Base-by-base conservation (phyloP, 1,140 invertebrate genomes). In the Aphelenchoides fujianensis region DNA sequence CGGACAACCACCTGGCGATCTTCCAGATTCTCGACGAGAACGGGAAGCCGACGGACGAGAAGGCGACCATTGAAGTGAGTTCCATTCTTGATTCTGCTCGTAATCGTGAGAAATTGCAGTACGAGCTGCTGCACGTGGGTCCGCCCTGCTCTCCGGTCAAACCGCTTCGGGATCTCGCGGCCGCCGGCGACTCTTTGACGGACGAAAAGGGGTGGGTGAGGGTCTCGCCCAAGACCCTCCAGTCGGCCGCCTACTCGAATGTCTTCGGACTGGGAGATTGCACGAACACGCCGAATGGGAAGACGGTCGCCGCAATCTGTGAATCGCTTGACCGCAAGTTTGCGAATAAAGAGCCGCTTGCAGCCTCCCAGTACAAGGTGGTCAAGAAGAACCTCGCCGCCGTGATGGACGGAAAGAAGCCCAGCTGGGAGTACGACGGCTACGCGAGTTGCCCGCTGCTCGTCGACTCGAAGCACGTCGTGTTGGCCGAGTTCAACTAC, bases 361-460 rank as follows among this genome's bases (percentile, higher is more conserved):
- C 64, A n/a, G 3, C 64, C 76, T 89, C 90, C 28, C 93, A 97
- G 85, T 88, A 88, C 66, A 90, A 90, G 73, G 89, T 96, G 5
- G 81, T 97, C 0, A 88, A 88, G 71, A 84, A 88, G 31, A 95
- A 96, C 85, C 86, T 97, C 27, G 81, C 86, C 5, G 85, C 86
- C 27, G 86, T 88, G 3, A 76, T 77, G 34, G 34, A 69, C 41
- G 41, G 61, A 19, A 61, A 68, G 16, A 32, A 35, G 28, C 23
- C 37, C 1, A 32, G 28, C 23, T 37, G 52, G 19, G 53, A 84
- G 23, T 98, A 98, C 84, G 89, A 95, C 86, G 95, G 95, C 2
- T 98, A 98, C 83, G 92, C 95, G 0, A 95, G 94, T 0, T 98
- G 96, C 87, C 96, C 96, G 0, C 86, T 98, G 19, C 89, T 97